A percentile compares a stretch with the other conserved stretches of the same genome.
phyloP scores from a whole-genome alignment of 1,140 invertebrate genomes.

The Drosophila sucinea region DNA sequence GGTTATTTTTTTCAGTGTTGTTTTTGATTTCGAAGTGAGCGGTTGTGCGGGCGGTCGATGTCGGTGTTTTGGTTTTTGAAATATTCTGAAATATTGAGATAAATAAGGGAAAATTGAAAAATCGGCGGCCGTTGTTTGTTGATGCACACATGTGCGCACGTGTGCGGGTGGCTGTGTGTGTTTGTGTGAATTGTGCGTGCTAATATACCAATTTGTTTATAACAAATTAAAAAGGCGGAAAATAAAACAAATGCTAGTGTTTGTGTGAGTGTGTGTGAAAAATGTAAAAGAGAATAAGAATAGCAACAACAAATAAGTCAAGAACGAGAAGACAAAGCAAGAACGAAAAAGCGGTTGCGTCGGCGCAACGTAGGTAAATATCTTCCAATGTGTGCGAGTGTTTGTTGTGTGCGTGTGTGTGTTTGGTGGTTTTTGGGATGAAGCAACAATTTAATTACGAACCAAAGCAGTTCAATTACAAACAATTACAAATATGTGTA shows the following conservation, averaged over 20 bases:
- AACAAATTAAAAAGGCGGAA: background rate
- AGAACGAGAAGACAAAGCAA: constrained; percentile 1
- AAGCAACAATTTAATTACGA: constrained; percentile 72
- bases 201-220: constrained; percentile 35
- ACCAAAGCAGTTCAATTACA: constrained; percentile 76
- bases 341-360: constrained; percentile 38
- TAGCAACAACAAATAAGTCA: constrained; percentile 31
- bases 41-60: constrained; percentile 1
- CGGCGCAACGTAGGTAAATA: constrained; percentile 35
- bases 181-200: constrained; percentile 41
- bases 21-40: background rate
- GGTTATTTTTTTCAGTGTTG: background rate
- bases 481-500: constrained; percentile 65
- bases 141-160: constrained; percentile 25
- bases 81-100: background rate
- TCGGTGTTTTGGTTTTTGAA: background rate
- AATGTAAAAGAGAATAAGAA: constrained; percentile 35
- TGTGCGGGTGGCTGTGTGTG: constrained; percentile 20
- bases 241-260: background rate
- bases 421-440: constrained; percentile 31
- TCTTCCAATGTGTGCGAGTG: background rate
- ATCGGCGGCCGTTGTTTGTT: background rate
- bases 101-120: background rate
- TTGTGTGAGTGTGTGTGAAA: constrained; percentile 40
- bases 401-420: constrained; percentile 12